phyloP scores from a whole-genome alignment of 2,797 vertebrate genomes.

The Xenops minutus region DNA sequence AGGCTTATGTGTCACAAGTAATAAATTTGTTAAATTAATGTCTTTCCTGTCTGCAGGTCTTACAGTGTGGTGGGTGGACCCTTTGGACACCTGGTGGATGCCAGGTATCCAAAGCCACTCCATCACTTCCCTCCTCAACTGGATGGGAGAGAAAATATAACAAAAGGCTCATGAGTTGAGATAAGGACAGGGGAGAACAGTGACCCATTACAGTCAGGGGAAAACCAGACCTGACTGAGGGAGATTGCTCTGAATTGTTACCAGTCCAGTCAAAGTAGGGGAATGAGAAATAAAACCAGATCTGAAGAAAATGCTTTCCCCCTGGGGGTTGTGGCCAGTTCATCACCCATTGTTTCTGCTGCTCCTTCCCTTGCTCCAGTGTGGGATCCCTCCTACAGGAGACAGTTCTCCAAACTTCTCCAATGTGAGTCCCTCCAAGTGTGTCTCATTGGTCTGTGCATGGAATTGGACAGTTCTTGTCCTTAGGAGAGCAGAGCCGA shows the following conservation, averaged over 20 bases:
- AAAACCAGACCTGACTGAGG: neutral
- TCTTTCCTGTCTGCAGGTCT: neutral
- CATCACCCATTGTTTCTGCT: neutral
- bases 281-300: neutral
- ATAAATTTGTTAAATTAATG: neutral
- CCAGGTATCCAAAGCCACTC: neutral
- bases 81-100: neutral
- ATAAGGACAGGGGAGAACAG: neutral
- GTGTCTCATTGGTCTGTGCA: neutral
- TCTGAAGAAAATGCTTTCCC: neutral
- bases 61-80: neutral
- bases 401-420: neutral
- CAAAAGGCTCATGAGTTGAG: neutral
- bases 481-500: neutral
- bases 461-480: fast-evolving
- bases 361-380: neutral
- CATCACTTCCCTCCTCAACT: neutral
- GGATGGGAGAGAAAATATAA: neutral
- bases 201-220: neutral
- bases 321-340: neutral
- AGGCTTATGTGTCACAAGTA: neutral
- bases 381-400: neutral
- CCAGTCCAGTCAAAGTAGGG: neutral
- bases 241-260: neutral
- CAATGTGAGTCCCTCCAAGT: neutral